phyloP scores from a whole-genome alignment of 2,888 invertebrate genomes.

The Caenorhabditis wallacei region DNA sequence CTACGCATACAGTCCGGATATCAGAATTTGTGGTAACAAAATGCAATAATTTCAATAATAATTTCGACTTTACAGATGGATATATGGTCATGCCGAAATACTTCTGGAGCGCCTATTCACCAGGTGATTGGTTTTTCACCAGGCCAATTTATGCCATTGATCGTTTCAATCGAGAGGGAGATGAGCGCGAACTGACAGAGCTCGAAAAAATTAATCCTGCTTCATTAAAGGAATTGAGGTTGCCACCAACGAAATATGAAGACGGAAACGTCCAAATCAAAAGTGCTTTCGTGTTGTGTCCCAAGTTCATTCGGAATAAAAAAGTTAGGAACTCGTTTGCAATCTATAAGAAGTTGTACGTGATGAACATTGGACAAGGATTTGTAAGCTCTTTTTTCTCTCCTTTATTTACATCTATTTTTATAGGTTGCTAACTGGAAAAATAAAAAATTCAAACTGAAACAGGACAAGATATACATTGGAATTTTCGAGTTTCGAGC shows the following conservation, averaged over 20 bases:
- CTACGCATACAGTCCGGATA: slow-evolving; percentile 36
- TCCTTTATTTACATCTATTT: too few relatives aligned
- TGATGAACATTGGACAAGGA: slow-evolving; percentile 31
- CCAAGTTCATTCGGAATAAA: slow-evolving; percentile 28
- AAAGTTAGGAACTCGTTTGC: slow-evolving; percentile 15
- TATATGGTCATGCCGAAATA: slow-evolving; percentile 55
- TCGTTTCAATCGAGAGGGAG: neutral
- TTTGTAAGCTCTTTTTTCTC: neutral
- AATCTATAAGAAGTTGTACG: slow-evolving; percentile 13
- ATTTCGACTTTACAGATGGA: slow-evolving; percentile 11
- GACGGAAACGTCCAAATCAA: slow-evolving; percentile 9
- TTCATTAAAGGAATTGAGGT: neutral
- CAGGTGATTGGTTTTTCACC: slow-evolving; percentile 37
- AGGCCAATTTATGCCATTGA: neutral
- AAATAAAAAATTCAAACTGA: slow-evolving; percentile 6
- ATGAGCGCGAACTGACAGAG: slow-evolving; percentile 28
- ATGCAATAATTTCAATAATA: neutral
- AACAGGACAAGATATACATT: neutral
- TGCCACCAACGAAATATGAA: slow-evolving; percentile 24
- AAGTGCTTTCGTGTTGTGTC: slow-evolving; percentile 24
- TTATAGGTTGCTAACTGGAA: too few relatives aligned
- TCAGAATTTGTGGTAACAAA: slow-evolving; percentile 34
- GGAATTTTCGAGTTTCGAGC: slow-evolving; percentile 48
- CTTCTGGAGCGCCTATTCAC: slow-evolving; percentile 2
- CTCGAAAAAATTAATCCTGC: slow-evolving; percentile 9